phyloP scores from a whole-genome alignment of 1,140 invertebrate genomes.

The Aphidius gifuensis region DNA sequence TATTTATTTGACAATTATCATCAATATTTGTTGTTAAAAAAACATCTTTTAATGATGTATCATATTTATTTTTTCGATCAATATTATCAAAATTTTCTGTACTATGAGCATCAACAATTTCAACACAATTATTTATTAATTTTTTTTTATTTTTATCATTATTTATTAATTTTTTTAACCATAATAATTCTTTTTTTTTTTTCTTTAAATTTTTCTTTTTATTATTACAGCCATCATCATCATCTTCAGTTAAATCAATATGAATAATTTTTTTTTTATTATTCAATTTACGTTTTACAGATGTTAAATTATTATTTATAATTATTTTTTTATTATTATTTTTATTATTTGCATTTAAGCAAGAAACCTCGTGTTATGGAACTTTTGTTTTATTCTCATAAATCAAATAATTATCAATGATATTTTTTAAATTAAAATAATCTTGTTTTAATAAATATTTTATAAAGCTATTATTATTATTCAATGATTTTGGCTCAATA shows the following conservation, averaged over 20 bases:
- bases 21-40: slow-evolving; percentile 28
- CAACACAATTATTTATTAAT: slow-evolving; percentile 22
- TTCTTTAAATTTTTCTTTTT: slow-evolving; percentile 27
- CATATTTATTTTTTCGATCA: slow-evolving; percentile 26
- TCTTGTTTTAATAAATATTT: slow-evolving; percentile 37
- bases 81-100: slow-evolving; percentile 31
- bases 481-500: too few species aligned
- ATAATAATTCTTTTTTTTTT: slow-evolving; percentile 30
- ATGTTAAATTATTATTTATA: slow-evolving; percentile 20
- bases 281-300: slow-evolving; percentile 14
- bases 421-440: slow-evolving; percentile 33
- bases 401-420: slow-evolving; percentile 35
- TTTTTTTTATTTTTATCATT: slow-evolving; percentile 19
- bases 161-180: slow-evolving; percentile 29
- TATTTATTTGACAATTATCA: slow-evolving; percentile 27
- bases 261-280: slow-evolving; percentile 32
- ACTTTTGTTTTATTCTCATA: slow-evolving; percentile 33
- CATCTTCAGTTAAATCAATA: slow-evolving; percentile 42
- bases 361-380: slow-evolving; percentile 18
- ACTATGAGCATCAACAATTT: slow-evolving; percentile 35
- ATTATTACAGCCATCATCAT: slow-evolving; percentile 24
- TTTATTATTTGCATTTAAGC: slow-evolving; percentile 1
- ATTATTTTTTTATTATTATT: neutral
- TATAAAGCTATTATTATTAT: slow-evolving; percentile 32
- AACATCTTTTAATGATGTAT: slow-evolving; percentile 19